Percentiles rank a stretch among this genome's conserved stretches.
Conservation (phyloP, 2,113 vertebrate genomes). For the Stercorarius parasiticus region DNA sequence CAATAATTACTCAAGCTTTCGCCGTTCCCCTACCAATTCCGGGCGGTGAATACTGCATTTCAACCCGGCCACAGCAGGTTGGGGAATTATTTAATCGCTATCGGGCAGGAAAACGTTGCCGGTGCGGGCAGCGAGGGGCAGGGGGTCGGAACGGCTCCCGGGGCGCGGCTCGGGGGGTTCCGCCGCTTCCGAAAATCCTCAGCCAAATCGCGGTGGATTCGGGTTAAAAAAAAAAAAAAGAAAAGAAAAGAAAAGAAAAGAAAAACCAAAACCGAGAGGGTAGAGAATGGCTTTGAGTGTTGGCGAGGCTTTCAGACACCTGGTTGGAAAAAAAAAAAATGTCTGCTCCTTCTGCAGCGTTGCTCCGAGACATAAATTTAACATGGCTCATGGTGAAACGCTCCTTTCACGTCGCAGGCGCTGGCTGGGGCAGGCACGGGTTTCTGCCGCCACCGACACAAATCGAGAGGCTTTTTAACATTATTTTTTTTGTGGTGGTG, state of each 20-base stretch:
- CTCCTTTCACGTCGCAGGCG: neutral
- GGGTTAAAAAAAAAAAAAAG: neutral
- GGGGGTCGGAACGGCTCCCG: neutral
- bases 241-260: too few species aligned
- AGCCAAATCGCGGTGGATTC: neutral
- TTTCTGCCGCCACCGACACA: neutral
- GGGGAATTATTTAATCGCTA: neutral
- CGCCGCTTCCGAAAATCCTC: neutral
- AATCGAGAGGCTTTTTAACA: neutral
- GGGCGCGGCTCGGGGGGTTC: neutral
- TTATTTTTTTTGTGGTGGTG: neutral
- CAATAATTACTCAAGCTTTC: slow-evolving; percentile 37
- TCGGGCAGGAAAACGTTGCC: neutral
- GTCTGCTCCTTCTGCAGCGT: slow-evolving; percentile 29
- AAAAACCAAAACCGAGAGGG: neutral
- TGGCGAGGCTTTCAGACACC: slow-evolving; percentile 43
- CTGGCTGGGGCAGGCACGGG: neutral
- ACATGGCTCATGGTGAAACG: slow-evolving; percentile 35
- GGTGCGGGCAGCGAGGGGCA: neutral
- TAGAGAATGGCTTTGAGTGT: neutral
- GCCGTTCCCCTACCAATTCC: neutral
- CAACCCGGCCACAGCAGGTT: neutral
- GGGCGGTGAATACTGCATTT: neutral
- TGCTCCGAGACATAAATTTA: slow-evolving; percentile 39
- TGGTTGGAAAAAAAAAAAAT: neutral